These are phyloP conservation scores for Sapajus apella DNA, from an alignment of 2,113 vertebrate genomes.

Conservation along the genomic window DNA sequence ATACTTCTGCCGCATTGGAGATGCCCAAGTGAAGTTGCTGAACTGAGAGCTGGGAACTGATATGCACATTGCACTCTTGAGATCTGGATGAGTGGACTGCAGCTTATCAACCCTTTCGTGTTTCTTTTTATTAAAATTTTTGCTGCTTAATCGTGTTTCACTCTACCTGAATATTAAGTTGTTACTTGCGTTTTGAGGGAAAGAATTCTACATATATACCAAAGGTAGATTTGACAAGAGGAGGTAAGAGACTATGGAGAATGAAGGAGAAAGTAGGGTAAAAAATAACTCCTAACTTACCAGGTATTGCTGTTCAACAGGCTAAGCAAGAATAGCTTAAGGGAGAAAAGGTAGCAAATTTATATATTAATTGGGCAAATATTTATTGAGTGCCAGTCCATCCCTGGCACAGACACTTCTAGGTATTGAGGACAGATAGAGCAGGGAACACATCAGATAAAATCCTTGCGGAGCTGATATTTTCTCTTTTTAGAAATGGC, in stretches of 20 bases:
- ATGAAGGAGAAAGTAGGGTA: not conserved
- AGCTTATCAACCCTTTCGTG: not conserved
- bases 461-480: not conserved
- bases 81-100: not conserved
- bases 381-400: not conserved
- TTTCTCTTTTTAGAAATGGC: not conserved
- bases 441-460: not conserved
- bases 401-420: not conserved
- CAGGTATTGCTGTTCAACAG: not conserved
- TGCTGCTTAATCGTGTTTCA: not conserved
- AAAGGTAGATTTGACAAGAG: not conserved
- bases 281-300: not conserved
- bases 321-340: not conserved
- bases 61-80: not conserved
- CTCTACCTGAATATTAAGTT: not conserved
- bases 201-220: not conserved
- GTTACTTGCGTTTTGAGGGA: not conserved
- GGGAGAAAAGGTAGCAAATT: constrained; percentile 6
- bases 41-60: not conserved
- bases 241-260: not conserved
- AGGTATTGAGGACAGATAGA: not conserved
- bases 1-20: not conserved
- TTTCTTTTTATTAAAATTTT: not conserved
- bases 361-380: not conserved
- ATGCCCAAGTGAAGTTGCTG: not conserved